Base-by-base conservation (phyloP, 2,797 vertebrate genomes). In the Xenentodon cancila region DNA sequence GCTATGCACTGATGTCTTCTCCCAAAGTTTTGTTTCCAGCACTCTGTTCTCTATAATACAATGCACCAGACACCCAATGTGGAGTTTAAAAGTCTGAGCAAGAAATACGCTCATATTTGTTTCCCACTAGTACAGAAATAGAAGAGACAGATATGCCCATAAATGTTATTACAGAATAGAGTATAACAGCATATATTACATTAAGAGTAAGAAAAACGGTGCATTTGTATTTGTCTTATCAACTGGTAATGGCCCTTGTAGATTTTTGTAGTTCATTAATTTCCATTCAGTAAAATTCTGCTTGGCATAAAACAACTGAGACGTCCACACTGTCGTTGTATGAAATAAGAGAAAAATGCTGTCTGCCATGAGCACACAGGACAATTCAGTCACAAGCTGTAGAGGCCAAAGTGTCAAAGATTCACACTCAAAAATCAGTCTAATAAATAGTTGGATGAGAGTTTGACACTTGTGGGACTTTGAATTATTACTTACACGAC, bases 221-320 rank as follows among this genome's bases (percentile, higher is more conserved):
- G 25, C 5, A 25, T 25, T 25, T 25, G 25, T 25, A 3, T 5
- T 25, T 25, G 25, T 25, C 25, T 25, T 25, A 3, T 25, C 25
- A 25, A 3, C 5, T 19, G 65, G 44, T 55, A 68, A 49, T 52
- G 69, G 16, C 60, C 19, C 65, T 70, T 50, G 46, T 55, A 64
- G 21, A 76, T 71, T 68, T 80, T 80, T 61, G 71, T 49, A 27
- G 52, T 3, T 63, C 80, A 87, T 18, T 63, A 48, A 75, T 70
- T 51, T 64, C 4, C 9, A 48, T 4, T 5, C 6, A 45, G 37
- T 20, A 27, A 55, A 48, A 48, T 34, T 55, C 22, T n/a, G 25
- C 25, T 25, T 25, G 25, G 25, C 25, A 25, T 25, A 25, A 25
- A 25, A n/a, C n/a, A n/a, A 7, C 27, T 3, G 27, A 27, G 7